Conservation (phyloP, 2,113 vertebrate genomes). For the Columbina picui region DNA sequence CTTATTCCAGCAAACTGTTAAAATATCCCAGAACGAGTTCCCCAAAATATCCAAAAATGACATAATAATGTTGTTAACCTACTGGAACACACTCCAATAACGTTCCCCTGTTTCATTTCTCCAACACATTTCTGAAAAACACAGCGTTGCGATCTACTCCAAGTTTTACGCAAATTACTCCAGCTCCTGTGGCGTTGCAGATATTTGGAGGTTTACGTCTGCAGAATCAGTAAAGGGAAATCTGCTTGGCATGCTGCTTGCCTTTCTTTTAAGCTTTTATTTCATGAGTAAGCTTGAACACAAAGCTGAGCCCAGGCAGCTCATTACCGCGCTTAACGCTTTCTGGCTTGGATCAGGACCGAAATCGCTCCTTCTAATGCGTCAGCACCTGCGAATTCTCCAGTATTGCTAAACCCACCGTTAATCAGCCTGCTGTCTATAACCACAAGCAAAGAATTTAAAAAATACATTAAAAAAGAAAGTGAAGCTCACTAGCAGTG, state of each 20-base stretch:
- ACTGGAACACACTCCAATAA: accelerated
- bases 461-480: background rate
- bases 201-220: background rate
- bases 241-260: background rate
- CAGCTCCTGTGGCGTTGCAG: too few relatives aligned
- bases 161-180: too few relatives aligned
- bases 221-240: background rate
- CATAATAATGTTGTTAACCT: background rate
- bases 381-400: background rate
- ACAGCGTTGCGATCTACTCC: too few relatives aligned
- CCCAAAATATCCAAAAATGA: background rate
- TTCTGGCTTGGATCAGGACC: background rate
- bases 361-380: background rate
- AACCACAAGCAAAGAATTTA: background rate
- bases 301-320: background rate
- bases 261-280: background rate
- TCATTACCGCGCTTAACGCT: background rate
- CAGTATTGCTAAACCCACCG: background rate
- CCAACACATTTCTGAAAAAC: background rate
- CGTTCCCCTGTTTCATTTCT: background rate
- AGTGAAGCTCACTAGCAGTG: background rate
- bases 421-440: constrained; percentile 22
- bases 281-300: background rate
- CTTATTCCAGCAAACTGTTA: background rate
- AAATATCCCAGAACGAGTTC: background rate